phyloP scores from a whole-genome alignment of 2,113 vertebrate genomes.

The Rutilus rutilus region DNA sequence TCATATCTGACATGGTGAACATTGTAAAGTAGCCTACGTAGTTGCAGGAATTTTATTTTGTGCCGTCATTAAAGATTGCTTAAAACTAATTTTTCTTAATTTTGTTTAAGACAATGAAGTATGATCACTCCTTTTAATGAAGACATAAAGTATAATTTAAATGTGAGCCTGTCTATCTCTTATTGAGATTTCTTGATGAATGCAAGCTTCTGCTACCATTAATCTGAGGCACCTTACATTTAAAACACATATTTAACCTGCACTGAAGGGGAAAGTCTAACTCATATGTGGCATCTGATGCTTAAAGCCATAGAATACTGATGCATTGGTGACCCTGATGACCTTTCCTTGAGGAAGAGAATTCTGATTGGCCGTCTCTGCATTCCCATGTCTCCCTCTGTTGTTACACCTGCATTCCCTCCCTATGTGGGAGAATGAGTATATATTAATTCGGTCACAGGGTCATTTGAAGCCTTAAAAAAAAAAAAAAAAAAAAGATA shows the following conservation, averaged over 20 bases:
- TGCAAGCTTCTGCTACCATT: neutral
- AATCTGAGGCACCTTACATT: neutral
- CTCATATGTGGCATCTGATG: slow-evolving; percentile 24
- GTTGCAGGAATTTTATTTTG: neutral
- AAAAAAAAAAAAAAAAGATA: neutral
- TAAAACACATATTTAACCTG: slow-evolving; percentile 36
- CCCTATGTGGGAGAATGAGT: slow-evolving; percentile 40
- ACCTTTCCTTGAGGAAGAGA: slow-evolving; percentile 52
- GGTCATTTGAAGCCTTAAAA: slow-evolving; percentile 7
- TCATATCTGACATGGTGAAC: neutral
- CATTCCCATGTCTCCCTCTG: slow-evolving; percentile 60
- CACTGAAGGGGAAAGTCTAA: neutral
- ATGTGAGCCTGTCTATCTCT: neutral
- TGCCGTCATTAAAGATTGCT: neutral
- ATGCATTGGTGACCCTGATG: slow-evolving; percentile 62
- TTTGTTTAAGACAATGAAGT: neutral
- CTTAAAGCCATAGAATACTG: slow-evolving; percentile 60
- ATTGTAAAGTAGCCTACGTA: neutral
- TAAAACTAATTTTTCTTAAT: neutral
- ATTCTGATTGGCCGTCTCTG: slow-evolving; percentile 64
- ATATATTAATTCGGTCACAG: slow-evolving; percentile 29
- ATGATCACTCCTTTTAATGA: slow-evolving; percentile 16
- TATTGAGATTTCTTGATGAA: slow-evolving; percentile 28
- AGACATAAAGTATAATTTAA: slow-evolving; percentile 8
- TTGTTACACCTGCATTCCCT: slow-evolving; percentile 72